Evolutionary conservation across 2,113 vertebrate genomes (phyloP).

Genomic region (Ranitomeya imitator): DNA sequence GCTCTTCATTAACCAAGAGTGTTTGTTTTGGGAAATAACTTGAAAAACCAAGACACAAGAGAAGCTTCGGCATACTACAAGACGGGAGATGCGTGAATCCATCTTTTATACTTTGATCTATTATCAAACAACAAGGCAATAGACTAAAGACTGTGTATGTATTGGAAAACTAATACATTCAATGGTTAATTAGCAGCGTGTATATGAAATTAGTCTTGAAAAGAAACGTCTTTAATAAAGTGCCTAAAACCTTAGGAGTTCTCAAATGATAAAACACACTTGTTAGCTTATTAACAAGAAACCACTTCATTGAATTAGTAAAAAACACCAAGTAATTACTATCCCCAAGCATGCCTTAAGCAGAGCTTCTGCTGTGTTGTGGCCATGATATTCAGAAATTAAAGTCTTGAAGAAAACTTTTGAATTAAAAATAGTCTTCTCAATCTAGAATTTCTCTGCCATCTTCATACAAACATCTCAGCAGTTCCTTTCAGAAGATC

Average conservation of each 20-base stretch:
- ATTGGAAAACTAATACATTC: constrained; percentile 3
- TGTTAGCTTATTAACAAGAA: constrained; percentile 42
- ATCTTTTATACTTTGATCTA: not conserved
- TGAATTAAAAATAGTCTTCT: not conserved
- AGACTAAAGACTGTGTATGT: constrained; percentile 3
- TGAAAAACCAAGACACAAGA: constrained; percentile 1
- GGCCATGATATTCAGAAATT: not conserved
- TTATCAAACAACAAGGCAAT: constrained; percentile 8
- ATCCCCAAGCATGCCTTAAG: constrained; percentile 38
- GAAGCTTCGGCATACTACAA: not conserved
- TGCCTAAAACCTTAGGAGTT: constrained; percentile 46
- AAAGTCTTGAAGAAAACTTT: constrained; percentile 8
- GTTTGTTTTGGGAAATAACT: constrained; percentile 14
- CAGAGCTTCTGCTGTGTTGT: constrained; percentile 35
- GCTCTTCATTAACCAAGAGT: constrained; percentile 27
- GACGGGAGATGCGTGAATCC: not conserved
- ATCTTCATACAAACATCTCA: not conserved
- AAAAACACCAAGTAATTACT: constrained; percentile 42
- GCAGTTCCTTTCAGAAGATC: not conserved
- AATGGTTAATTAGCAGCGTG: constrained; percentile 33
- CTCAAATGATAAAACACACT: constrained; percentile 44
- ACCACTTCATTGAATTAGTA: constrained; percentile 47
- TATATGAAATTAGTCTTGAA: constrained; percentile 12
- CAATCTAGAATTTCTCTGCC: not conserved
- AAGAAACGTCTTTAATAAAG: constrained; percentile 28